Base-by-base conservation (phyloP, 2,888 invertebrate genomes). In the Luperina nickerlii region DNA sequence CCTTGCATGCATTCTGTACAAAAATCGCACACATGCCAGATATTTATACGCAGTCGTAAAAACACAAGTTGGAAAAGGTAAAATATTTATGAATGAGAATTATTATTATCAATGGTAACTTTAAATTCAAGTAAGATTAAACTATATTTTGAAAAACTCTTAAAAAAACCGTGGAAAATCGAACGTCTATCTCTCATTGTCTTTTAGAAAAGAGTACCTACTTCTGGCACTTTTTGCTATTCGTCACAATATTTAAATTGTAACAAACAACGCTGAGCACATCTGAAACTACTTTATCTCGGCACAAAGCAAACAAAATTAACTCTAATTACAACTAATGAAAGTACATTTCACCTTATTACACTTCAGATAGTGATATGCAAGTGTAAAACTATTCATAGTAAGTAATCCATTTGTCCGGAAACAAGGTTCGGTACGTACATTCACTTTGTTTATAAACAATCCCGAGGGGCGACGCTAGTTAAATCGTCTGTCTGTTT, bases 361-460 rank as follows among this genome's bases (percentile, higher is more conserved):
- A 66, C 73, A 67, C 66, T 63, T 68, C 67, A 67, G 27, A 20
- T 18, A 57, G 24, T 24, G n/a, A 68, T 24, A 62, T 9, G 78
- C 73, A 65, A 67, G 9, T 77, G 77, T 76, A 77, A 81, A 88
- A 87, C 88, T 89, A 87, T 88, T 77, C 69, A 79, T 79, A 67
- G 86, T 48, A 86, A 86, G 48, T 76, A 57, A 76, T 84, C 76
- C 82, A 87, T 90, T 87, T 86, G 68, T 62, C 45, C 77, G 74
- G 78, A 20, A 66, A 73, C 72, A 79, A 74, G 85, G 83, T 88
- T 85, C 74, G 79, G 88, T 85, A 88, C 32, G 90, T 88, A 89
- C 87, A 88, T 91, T 89, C 85, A 87, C 85, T 88, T 90, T 90
- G 89, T 90, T 89, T 88, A 86, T 84, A 90, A 90, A 89, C 89